These are phyloP conservation scores for Trachythela sp. DNA, from an alignment of 64 coral and sea anemone genomes.

Conservation along the genomic window DNA sequence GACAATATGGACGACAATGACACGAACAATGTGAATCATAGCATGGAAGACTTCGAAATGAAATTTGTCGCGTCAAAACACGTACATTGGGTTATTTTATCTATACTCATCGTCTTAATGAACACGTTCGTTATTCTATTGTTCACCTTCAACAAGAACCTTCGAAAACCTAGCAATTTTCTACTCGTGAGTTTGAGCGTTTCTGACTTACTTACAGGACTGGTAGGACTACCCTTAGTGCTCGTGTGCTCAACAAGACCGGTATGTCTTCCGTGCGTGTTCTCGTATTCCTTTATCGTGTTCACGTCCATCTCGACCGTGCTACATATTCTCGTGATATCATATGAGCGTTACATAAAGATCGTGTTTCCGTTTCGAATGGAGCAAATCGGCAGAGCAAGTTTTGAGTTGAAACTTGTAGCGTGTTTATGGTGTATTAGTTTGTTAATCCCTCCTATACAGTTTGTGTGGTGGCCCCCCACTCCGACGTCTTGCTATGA, in stretches of 20 bases:
- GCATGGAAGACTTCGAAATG: background rate
- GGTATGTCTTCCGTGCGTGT: background rate
- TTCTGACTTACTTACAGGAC: constrained; percentile 36
- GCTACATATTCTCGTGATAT: constrained; percentile 40
- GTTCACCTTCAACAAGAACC: constrained; percentile 16
- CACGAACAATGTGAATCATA: no score
- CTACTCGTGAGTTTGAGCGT: constrained; percentile 18
- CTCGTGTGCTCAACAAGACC: background rate
- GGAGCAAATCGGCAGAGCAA: background rate
- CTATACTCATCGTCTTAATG: background rate
- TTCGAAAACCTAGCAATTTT: constrained; percentile 30
- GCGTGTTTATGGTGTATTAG: background rate
- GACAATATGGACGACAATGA: no score
- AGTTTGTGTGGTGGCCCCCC: background rate
- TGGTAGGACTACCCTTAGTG: constrained; percentile 37
- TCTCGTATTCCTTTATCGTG: background rate
- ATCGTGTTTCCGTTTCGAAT: constrained; percentile 30
- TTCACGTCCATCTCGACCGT: constrained; percentile 50
- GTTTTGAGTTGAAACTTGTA: background rate
- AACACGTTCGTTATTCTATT: constrained; percentile 44
- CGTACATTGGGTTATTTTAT: background rate
- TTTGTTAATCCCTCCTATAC: background rate
- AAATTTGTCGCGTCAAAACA: background rate
- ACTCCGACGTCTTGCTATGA: background rate
- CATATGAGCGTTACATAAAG: constrained; percentile 43